Evolutionary conservation across 2,888 invertebrate genomes (phyloP), one percentile per base, ranked within the genome.

Genomic region (Agrotis segetum): DNA sequence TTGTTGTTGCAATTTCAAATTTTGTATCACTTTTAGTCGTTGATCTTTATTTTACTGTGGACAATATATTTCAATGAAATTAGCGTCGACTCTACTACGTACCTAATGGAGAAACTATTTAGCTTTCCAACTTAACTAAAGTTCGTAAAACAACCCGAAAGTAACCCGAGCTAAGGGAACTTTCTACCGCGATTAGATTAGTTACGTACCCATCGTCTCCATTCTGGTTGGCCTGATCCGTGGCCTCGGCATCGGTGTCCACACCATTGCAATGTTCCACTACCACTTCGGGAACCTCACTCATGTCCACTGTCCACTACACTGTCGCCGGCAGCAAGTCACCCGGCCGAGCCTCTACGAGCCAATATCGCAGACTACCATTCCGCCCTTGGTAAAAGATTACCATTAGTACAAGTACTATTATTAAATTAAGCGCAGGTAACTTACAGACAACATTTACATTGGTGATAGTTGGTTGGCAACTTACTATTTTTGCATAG

Each of bases 381-480:
- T 89, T 89, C 88, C 90, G 95, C 94, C 96, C 96, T 96, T 96
- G 96, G 93, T 91, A 91, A 92, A 91, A 94, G 95, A 95, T 95
- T 95, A 95, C 92, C 90, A 90, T 92, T 93, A 94, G 92, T 92
- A 94, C 93, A 92, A 91, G 91, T 91, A 91, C 91, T 92, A 92
- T 96, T 96, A 96, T 96, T 96, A 96, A 95, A 96, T 96, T 96
- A 96, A 95, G 91, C 92, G 91, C 93, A 92, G 93, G 93, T 92
- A 92, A 93, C 92, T 92, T 92, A 91, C 90, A 91, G 92, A 93
- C 92, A 89, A 90, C 88, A 91, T 71, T 59, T 72, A 84, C 75
- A 67, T 56, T 58, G 34, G 66, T 67, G 72, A 71, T 21, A 72
- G 68, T 65, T 63, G 21, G n/a, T 63, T 65, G 47, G 55, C 56